Percentiles rank a stretch among this genome's conserved stretches.
Conservation (phyloP, 2,113 vertebrate genomes). For the Calidris pygmaea region DNA sequence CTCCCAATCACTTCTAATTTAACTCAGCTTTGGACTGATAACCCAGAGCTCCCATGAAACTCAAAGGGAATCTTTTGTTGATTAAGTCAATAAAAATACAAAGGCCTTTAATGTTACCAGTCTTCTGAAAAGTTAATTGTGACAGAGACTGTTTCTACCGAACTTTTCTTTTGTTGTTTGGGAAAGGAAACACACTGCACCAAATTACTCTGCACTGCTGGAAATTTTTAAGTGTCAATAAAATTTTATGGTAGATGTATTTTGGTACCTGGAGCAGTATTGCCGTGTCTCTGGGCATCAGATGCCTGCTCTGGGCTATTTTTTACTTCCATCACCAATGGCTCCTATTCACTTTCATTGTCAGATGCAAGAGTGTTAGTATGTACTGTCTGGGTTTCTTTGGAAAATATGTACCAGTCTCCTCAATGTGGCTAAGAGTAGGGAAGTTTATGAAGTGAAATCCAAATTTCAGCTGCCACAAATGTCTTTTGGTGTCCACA, state of each 20-base stretch:
- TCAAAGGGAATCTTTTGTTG: background rate
- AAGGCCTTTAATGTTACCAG: background rate
- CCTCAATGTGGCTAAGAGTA: background rate
- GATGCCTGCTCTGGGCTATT: background rate
- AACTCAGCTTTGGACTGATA: slow-evolving; percentile 22
- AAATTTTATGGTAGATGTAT: background rate
- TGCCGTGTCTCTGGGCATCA: background rate
- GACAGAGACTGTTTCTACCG: background rate
- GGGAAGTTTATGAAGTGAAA: background rate
- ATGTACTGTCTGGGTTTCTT: background rate
- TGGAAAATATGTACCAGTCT: background rate
- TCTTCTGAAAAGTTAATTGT: background rate
- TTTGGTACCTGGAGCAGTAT: background rate
- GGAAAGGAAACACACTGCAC: background rate
- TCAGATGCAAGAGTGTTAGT: background rate
- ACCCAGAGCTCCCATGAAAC: background rate
- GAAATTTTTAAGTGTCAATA: background rate
- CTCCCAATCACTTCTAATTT: slow-evolving; percentile 34
- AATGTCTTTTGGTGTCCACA: background rate
- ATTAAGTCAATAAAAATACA: background rate
- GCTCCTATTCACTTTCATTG: background rate
- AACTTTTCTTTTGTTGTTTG: background rate
- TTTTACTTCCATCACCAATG: background rate
- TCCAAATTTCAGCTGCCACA: background rate
- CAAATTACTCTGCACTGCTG: background rate